Base-by-base conservation (phyloP, 1,140 invertebrate genomes). In the Oryctes rhinoceros region DNA sequence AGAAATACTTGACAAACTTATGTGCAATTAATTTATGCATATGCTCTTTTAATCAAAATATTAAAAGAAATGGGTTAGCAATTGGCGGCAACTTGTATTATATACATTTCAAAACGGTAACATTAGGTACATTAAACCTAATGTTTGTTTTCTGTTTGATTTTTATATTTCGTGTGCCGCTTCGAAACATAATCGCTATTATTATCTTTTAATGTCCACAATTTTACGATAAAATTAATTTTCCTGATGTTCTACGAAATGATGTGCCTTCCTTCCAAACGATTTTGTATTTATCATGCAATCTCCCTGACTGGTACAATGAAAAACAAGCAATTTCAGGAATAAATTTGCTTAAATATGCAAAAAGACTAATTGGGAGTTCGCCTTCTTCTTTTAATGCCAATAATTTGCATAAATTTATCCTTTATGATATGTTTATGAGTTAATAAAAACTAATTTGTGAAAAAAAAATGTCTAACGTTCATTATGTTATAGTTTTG, bases 221-320 rank as follows among this genome's bases (percentile, higher is more conserved):
- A 71, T 71, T 71, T 71, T 71, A 71, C 65, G 65, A 71, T 24
- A 71, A 71, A 71, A 71, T 71, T 71, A 71, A 71, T 71, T 71
- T 71, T 71, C 7, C 11, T 35, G 20, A 71, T 37, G 24, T 71
- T 71, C 53, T 37, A 18, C 18, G 18, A 67, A 67, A 20, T 67
- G n/a, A 35, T 24, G 65, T 67, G 65, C 9, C 53, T 71, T 71
- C 20, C 65, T 11, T 35, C 35, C 20, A 7, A 24, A 24, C 11
- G 65, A 71, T 24, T 71, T 71, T 71, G 65, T 24, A 71, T 71
- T 71, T 24, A 71, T 10, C 65, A 71, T 71, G 65, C 65, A 71
- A 71, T 37, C 65, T 71, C 20, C 24, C 65, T 71, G 65, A 71
- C 65, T 71, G 65, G 65, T 71, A 71, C 65, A 71, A 37, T 37